These are phyloP conservation scores for Castor canadensis DNA, from an alignment of 2,113 vertebrate species.

Conservation along the genomic window DNA sequence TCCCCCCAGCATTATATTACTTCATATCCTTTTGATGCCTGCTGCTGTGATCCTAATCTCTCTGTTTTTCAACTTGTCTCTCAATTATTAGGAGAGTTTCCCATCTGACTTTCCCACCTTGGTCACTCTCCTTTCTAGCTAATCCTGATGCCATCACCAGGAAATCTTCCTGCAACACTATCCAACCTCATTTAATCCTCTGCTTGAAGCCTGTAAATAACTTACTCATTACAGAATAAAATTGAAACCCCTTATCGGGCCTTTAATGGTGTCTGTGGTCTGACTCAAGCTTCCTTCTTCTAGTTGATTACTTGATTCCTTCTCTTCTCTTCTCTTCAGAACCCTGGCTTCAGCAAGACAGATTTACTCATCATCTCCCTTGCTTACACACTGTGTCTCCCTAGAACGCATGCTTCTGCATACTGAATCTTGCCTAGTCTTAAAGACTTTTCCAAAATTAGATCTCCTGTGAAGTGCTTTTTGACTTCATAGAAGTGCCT, in stretches of 20 bases:
- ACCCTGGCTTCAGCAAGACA: neutral
- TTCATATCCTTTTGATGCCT: neutral
- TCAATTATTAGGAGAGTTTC: neutral
- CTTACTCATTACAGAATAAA: neutral
- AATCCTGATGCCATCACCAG: neutral
- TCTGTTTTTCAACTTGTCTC: neutral
- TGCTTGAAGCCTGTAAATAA: neutral
- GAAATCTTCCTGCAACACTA: neutral
- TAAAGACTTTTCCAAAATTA: neutral
- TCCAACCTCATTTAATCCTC: neutral
- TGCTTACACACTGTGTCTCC: neutral
- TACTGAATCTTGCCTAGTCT: neutral
- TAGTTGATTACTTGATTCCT: neutral
- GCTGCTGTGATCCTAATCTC: neutral
- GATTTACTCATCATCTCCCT: neutral
- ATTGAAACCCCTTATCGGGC: neutral
- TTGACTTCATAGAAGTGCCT: constrained; percentile 1
- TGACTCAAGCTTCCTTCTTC: neutral
- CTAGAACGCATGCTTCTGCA: neutral
- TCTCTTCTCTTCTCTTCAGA: neutral
- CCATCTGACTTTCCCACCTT: neutral
- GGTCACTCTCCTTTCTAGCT: neutral
- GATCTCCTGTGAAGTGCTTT: neutral
- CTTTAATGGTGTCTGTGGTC: neutral
- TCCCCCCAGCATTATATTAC: neutral